phyloP scores from a whole-genome alignment of 2,888 invertebrate genomes.

The Tetranychus piercei region DNA sequence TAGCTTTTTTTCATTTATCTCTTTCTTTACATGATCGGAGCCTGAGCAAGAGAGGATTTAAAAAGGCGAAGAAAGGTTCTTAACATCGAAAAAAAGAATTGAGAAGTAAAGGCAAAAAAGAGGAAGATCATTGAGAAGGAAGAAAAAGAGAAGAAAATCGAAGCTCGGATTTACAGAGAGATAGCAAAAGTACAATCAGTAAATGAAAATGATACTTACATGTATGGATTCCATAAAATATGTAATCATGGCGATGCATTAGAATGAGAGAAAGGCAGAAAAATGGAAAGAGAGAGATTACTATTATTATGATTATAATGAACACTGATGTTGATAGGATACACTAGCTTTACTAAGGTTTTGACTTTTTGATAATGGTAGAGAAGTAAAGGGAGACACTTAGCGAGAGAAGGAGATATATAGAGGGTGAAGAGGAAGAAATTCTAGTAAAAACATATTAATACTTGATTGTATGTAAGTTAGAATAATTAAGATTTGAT shows the following conservation, averaged over 20 bases:
- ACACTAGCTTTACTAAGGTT: neutral
- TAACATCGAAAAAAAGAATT: neutral
- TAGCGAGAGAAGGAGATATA: neutral
- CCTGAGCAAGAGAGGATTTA: neutral
- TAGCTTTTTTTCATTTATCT: neutral
- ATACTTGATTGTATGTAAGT: too few species aligned
- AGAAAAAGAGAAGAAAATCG: neutral
- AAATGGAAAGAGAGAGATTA: neutral
- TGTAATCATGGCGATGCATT: neutral
- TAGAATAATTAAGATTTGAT: too few species aligned
- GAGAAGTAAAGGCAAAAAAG: neutral
- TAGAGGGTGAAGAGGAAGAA: too few species aligned
- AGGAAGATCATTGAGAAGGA: neutral
- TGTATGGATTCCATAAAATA: neutral
- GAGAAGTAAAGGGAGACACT: neutral
- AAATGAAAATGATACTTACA: neutral
- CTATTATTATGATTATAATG: neutral
- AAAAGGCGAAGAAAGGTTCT: neutral
- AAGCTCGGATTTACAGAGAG: neutral
- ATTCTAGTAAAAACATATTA: too few species aligned
- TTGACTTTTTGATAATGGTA: neutral
- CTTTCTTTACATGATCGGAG: neutral
- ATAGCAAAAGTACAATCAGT: neutral
- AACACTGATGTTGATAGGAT: too few species aligned
- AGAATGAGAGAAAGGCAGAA: neutral